A percentile compares a stretch with the other conserved stretches of the same genome.
Evolutionary conservation across 2,113 vertebrate genomes (phyloP).

Genomic region (Charina bottae): DNA sequence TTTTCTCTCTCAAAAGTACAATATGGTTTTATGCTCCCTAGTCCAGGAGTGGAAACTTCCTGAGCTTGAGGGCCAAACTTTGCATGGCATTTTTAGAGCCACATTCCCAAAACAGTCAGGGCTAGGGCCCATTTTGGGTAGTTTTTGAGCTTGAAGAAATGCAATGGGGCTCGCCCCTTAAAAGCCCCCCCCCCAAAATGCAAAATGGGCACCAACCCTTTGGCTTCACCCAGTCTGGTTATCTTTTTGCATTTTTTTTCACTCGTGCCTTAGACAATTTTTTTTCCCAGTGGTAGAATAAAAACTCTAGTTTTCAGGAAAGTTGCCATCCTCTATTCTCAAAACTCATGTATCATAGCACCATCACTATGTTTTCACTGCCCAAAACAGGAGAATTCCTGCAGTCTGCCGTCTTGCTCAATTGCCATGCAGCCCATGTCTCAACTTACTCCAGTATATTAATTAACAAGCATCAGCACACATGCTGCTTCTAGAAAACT

Average conservation of each 20-base stretch:
- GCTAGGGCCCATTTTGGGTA: not conserved
- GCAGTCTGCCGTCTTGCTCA: not conserved
- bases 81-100: not conserved
- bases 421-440: not conserved
- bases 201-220: not conserved
- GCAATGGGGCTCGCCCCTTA: not conserved
- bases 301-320: not conserved
- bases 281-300: not conserved
- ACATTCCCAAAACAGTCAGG: not conserved
- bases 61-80: not conserved
- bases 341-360: not conserved
- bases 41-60: not conserved
- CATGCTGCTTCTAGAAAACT: slow-evolving; percentile 1
- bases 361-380: not conserved
- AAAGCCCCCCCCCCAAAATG: not conserved
- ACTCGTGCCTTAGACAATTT: not conserved
- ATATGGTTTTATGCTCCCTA: not conserved
- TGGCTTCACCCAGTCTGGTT: not conserved
- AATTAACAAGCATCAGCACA: not conserved
- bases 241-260: not conserved
- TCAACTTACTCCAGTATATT: not conserved
- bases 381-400: not conserved
- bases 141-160: not conserved
- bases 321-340: not conserved
- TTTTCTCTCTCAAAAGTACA: not conserved